Percentiles rank a stretch among this genome's conserved stretches.
Evolutionary conservation across 2,113 vertebrate genomes (phyloP).

Genomic region (Zootoca vivipara): DNA sequence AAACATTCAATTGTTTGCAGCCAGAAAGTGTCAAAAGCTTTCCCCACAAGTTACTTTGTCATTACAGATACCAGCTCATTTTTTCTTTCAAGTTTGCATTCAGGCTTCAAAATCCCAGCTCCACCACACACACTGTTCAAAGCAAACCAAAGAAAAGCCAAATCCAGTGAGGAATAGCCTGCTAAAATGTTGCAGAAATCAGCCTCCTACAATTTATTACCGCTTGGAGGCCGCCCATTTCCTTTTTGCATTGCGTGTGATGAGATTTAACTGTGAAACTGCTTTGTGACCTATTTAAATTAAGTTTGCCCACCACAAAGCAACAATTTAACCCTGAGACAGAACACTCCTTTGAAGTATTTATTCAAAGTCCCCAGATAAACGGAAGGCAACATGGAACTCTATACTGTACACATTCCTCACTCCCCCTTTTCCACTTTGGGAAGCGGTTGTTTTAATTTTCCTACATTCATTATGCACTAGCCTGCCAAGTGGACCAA

Average conservation of each 20-base stretch:
- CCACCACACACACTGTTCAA: slow-evolving; percentile 2
- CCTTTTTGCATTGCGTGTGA: slow-evolving; percentile 43
- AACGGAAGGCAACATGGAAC: background rate
- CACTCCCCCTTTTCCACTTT: background rate
- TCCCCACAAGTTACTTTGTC: background rate
- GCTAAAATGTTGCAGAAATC: background rate
- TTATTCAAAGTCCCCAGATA: slow-evolving; percentile 24
- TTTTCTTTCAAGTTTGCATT: background rate
- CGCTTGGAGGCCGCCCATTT: slow-evolving; percentile 18
- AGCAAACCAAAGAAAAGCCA: slow-evolving; percentile 25
- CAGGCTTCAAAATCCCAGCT: slow-evolving; percentile 14
- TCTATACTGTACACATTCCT: background rate
- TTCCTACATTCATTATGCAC: background rate
- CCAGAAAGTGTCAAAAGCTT: background rate
- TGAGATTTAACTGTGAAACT: slow-evolving; percentile 35
- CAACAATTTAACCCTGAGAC: slow-evolving; percentile 34
- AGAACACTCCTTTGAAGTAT: slow-evolving; percentile 31
- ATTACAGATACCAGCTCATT: background rate
- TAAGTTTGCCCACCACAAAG: slow-evolving; percentile 37
- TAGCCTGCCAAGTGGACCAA: background rate
- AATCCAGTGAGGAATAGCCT: background rate
- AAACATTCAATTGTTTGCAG: background rate
- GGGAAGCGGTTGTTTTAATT: background rate
- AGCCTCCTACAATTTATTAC: background rate
- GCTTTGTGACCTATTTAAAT: slow-evolving; percentile 48